phyloP scores from a whole-genome alignment of 2,888 invertebrate genomes.

The Falcaria lacertinaria region DNA sequence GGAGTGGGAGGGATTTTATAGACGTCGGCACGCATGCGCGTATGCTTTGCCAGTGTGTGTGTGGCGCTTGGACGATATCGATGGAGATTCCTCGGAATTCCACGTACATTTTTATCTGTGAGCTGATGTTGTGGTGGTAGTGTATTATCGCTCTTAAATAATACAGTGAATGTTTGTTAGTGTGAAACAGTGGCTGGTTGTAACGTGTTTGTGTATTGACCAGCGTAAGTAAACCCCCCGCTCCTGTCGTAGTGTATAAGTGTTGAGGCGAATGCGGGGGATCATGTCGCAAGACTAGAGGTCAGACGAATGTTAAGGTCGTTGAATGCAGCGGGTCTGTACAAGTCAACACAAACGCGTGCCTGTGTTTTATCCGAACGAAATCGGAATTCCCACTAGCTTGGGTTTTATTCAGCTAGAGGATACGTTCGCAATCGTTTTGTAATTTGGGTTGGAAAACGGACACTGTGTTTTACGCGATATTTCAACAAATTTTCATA shows the following conservation, averaged over 20 bases:
- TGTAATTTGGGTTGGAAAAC: constrained; percentile 16
- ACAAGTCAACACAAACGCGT: not conserved
- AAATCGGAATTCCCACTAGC: constrained; percentile 42
- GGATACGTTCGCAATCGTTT: constrained; percentile 30
- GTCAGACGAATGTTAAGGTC: constrained; percentile 17
- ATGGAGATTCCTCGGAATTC: constrained; percentile 61
- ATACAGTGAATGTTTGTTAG: constrained; percentile 24
- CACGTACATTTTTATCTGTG: constrained; percentile 33
- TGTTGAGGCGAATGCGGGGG: constrained; percentile 26
- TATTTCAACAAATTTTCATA: not conserved
- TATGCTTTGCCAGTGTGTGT: constrained; percentile 43
- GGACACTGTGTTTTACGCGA: not conserved
- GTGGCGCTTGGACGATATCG: constrained; percentile 40
- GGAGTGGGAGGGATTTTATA: constrained; percentile 36
- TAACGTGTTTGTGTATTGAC: constrained; percentile 39
- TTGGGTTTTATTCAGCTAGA: constrained; percentile 44
- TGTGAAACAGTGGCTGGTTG: constrained; percentile 34
- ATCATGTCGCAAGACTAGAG: constrained; percentile 12
- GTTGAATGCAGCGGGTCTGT: constrained; percentile 17
- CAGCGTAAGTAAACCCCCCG: constrained; percentile 24
- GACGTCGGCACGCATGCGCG: constrained; percentile 34
- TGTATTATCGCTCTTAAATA: constrained; percentile 22
- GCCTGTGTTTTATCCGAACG: constrained; percentile 29
- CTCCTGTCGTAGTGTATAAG: constrained; percentile 22
- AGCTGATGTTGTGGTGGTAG: constrained; percentile 29